Evolutionary conservation across 2,797 vertebrate genomes (phyloP), one percentile per base, ranked within the genome.

Genomic region (Tokudaia muenninki): DNA sequence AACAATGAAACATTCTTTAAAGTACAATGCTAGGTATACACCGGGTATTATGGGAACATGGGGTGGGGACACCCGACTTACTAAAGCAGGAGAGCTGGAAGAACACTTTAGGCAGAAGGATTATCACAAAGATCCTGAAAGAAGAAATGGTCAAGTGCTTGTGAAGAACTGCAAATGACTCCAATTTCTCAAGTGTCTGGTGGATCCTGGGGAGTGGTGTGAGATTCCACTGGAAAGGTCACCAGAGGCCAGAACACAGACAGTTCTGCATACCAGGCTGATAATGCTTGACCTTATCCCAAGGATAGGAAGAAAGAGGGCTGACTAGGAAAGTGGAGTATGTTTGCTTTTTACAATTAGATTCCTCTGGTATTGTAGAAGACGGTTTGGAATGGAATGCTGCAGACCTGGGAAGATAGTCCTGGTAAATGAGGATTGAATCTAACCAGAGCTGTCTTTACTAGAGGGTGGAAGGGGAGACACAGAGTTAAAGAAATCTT

Each of bases 331-430:
- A 95, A 61, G 82, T 41, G 3, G 24, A 72, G 61, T 87, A 16
- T 94, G n/a, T 84, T 95, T 96, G 44, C 91, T 93, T 63, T 90
- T 91, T 47, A 70, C 47, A 87, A 78, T 78, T 52, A 79, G 41
- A 75, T 41, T 81, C 3, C 93, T 89, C 65, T 78, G 50, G 2
- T 67, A n/a, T 91, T 26, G 4, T 78, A 80, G 89, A 87, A 78
- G 57, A 57, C 80, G 19, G 63, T 52, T 50, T n/a, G 59, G 37
- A 81, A 37, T 31, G 17, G 87, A 84, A 41, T 89, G 75, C 47
- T 75, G 22, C n/a, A 94, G 81, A 84, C 77, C 29, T 80, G 79
- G 63, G 88, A 94, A 59, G 26, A 84, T 21, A 59, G 26, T 80
- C 92, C 37, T 94, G 72, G 90, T 55, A 74, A 70, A 86, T 21